Evolutionary conservation across 2,113 vertebrate species (phyloP).

Genomic region (Martes martes): DNA sequence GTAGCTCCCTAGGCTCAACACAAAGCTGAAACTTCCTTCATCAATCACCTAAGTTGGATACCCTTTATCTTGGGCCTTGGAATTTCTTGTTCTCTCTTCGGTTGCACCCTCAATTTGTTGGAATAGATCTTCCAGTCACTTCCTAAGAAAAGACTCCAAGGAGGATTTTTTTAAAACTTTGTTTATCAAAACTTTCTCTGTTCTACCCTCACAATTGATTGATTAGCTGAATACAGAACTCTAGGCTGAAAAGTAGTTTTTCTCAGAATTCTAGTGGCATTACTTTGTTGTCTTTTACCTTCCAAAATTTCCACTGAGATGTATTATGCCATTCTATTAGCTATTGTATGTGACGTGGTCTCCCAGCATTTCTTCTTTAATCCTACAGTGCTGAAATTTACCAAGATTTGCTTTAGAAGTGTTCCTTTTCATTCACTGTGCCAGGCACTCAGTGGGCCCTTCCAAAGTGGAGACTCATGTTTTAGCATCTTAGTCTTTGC

Average conservation of each 20-base stretch:
- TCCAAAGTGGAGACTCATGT: background rate
- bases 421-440: background rate
- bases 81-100: background rate
- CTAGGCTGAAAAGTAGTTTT: background rate
- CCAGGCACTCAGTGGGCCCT: background rate
- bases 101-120: background rate
- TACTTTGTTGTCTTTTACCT: background rate
- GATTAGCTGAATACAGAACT: background rate
- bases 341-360: background rate
- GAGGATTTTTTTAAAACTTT: background rate
- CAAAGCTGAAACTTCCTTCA: background rate
- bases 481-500: background rate
- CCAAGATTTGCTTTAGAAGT: background rate
- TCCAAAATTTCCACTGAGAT: background rate
- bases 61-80: background rate
- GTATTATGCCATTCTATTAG: background rate
- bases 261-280: background rate
- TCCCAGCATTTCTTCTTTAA: constrained; percentile 18
- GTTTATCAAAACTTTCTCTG: background rate
- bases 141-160: background rate
- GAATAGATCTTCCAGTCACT: background rate
- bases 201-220: background rate
- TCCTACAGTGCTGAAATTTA: background rate
- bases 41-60: background rate
- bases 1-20: background rate